phyloP scores from a whole-genome alignment of 2,113 vertebrate genomes.

The Actenoides lindsayi region DNA sequence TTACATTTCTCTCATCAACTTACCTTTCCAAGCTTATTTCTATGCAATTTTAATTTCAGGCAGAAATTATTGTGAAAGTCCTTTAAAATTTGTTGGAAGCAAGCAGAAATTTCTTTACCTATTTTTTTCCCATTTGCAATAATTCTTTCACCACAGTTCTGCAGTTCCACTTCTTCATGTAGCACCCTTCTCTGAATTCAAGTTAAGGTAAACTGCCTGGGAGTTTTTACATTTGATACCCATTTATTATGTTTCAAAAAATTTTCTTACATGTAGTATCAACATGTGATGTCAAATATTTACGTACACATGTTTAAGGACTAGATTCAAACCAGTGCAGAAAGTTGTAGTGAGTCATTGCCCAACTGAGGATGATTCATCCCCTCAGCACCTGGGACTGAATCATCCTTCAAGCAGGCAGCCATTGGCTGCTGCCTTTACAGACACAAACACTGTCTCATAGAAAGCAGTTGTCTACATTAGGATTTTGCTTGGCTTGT shows the following conservation, averaged over 20 bases:
- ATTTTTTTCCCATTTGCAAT: neutral
- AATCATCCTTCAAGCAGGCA: constrained; percentile 45
- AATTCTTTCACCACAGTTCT: neutral
- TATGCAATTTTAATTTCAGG: neutral
- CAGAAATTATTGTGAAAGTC: neutral
- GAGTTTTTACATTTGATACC: neutral
- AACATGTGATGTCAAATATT: neutral
- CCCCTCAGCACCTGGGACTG: constrained; percentile 58
- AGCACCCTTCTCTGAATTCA: neutral
- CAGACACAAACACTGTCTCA: constrained; percentile 53
- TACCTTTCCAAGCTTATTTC: neutral
- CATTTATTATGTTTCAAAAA: neutral
- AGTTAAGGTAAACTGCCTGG: neutral
- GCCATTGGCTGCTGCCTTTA: constrained; percentile 23
- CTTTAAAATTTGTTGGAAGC: neutral
- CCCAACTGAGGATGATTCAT: constrained; percentile 57
- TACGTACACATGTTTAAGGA: neutral
- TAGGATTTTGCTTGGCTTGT: constrained; percentile 20
- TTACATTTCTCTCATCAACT: neutral
- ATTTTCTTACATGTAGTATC: neutral
- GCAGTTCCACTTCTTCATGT: neutral
- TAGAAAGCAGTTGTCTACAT: constrained; percentile 14
- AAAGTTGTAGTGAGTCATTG: constrained; percentile 60
- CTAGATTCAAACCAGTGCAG: neutral
- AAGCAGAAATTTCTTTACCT: neutral